Evolutionary conservation across 1,140 invertebrate genomes (phyloP).

Genomic region (Cherax quadricarinatus): DNA sequence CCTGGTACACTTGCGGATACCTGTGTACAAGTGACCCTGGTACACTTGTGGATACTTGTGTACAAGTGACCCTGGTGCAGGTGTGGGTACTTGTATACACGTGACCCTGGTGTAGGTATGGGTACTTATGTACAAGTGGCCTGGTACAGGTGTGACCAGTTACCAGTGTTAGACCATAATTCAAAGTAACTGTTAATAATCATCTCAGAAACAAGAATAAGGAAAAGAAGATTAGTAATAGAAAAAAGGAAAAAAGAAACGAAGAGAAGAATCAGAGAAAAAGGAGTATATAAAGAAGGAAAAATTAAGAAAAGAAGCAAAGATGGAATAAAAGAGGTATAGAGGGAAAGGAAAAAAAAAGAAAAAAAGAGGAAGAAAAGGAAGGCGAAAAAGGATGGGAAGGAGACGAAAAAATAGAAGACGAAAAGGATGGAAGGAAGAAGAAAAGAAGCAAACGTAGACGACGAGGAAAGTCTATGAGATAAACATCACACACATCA

Average conservation of each 20-base stretch:
- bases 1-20: too few relatives aligned
- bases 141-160: not conserved
- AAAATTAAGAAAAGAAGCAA: not conserved
- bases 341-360: not conserved
- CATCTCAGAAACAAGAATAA: not conserved
- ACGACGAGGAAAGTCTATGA: too few relatives aligned
- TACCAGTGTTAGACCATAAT: not conserved
- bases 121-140: not conserved
- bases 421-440: too few relatives aligned
- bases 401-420: too few relatives aligned
- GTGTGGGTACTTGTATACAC: not conserved
- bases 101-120: not conserved
- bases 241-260: too few relatives aligned
- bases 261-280: not conserved
- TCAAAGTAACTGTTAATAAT: not conserved
- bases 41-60: not conserved
- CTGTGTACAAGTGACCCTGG: not conserved
- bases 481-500: too few relatives aligned
- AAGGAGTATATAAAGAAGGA: not conserved
- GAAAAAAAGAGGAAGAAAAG: not conserved
- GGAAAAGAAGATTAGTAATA: not conserved
- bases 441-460: too few relatives aligned
- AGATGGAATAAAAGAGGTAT: not conserved
- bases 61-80: not conserved
- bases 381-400: too few relatives aligned